A percentile compares a stretch with the other conserved stretches of the same genome.
phyloP scores from a whole-genome alignment of 2,888 invertebrate genomes.

The Gnatocerus cornutus region DNA sequence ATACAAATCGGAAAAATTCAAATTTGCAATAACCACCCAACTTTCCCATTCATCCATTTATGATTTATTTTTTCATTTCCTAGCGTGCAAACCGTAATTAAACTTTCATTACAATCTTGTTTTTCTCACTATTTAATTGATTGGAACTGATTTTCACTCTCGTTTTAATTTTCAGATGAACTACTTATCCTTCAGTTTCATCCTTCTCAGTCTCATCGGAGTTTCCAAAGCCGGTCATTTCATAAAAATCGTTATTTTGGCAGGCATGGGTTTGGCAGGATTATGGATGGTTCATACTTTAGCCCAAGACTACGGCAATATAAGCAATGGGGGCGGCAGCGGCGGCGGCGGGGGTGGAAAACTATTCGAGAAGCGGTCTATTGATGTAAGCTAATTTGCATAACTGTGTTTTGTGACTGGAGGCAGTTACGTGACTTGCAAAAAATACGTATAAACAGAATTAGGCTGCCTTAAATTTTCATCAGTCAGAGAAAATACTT shows the following conservation, averaged over 20 bases:
- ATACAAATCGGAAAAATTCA: slow-evolving; percentile 6
- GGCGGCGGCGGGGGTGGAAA: slow-evolving; percentile 43
- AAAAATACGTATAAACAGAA: not conserved
- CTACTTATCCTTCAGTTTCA: slow-evolving; percentile 53
- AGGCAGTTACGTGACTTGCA: not conserved
- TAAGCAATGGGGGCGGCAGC: slow-evolving; percentile 55
- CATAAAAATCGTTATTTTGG: slow-evolving; percentile 68
- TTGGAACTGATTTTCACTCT: slow-evolving; percentile 18
- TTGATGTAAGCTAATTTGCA: slow-evolving; percentile 36
- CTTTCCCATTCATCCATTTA: slow-evolving; percentile 15
- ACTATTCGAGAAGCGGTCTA: slow-evolving; percentile 41
- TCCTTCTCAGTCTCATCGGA: slow-evolving; percentile 58
- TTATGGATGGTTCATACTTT: slow-evolving; percentile 71
- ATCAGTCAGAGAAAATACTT: too few relatives aligned
- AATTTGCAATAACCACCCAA: not conserved
- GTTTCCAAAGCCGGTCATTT: slow-evolving; percentile 68
- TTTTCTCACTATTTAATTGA: slow-evolving; percentile 18
- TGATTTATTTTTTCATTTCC: slow-evolving; percentile 16
- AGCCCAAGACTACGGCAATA: slow-evolving; percentile 69
- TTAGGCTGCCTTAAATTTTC: not conserved
- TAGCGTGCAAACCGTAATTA: slow-evolving; percentile 23
- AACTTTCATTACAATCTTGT: slow-evolving; percentile 22
- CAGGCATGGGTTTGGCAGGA: slow-evolving; percentile 70
- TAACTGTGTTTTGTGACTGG: slow-evolving; percentile 5
- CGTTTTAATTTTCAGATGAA: slow-evolving; percentile 55